Conservation (phyloP, 1,140 invertebrate genomes). For the Lineus longissimus region DNA sequence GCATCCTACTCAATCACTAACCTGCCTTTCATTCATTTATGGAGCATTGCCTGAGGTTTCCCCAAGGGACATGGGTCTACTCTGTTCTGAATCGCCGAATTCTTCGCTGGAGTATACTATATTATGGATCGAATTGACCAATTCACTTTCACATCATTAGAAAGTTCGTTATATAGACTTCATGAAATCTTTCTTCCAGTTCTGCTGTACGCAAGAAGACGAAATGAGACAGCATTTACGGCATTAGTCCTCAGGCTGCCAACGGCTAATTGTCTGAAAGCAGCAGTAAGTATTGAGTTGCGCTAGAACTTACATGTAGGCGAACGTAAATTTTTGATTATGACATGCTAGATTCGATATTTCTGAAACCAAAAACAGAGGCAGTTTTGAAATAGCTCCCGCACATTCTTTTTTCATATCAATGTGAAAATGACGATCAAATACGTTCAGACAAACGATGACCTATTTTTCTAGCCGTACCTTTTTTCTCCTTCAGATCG, state of each 20-base stretch:
- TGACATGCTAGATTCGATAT: not conserved
- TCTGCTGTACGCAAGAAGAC: slow-evolving; percentile 1
- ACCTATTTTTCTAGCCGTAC: not conserved
- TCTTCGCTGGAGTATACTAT: no score
- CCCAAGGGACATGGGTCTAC: no score
- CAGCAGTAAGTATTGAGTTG: no score
- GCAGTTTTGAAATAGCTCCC: not conserved
- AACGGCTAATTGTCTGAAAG: not conserved
- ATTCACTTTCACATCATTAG: no score
- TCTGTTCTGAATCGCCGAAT: no score
- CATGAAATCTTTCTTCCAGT: not conserved
- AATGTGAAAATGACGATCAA: not conserved
- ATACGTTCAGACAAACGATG: not conserved
- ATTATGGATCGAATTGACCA: no score
- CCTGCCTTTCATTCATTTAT: no score
- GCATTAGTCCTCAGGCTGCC: not conserved
- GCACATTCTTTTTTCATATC: not conserved
- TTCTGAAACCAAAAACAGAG: not conserved
- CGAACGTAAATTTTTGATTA: not conserved
- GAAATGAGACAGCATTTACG: not conserved
- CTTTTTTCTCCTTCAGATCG: not conserved
- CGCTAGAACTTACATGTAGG: no score
- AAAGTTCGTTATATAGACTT: no score
- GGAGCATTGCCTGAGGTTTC: no score
- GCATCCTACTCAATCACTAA: no score